These are phyloP conservation scores for Chouioia cunea DNA, from an alignment of 2,888 invertebrate genomes.

Conservation along the genomic window DNA sequence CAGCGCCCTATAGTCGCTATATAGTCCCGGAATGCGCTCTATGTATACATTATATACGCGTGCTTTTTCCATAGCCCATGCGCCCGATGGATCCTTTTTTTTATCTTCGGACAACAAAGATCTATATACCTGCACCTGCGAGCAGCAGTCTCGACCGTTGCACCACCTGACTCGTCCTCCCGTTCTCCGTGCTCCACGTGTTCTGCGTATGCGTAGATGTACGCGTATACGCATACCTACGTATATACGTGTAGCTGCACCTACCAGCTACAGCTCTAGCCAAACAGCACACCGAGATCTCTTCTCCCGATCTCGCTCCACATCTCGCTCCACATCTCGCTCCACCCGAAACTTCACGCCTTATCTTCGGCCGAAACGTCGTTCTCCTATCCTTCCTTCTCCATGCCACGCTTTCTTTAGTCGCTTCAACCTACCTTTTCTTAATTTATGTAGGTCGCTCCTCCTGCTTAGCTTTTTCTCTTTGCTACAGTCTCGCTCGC, in stretches of 20 bases:
- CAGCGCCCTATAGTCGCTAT: constrained; percentile 36
- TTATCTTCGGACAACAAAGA: not conserved
- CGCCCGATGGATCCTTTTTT: not conserved
- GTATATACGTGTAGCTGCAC: too few relatives aligned
- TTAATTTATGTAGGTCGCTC: not conserved
- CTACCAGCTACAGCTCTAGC: too few relatives aligned
- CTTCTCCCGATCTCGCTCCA: constrained; percentile 1
- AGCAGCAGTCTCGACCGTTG: constrained; percentile 17
- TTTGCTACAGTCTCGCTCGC: too few relatives aligned
- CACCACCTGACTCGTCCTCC: constrained; percentile 17
- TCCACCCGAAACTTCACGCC: constrained; percentile 18
- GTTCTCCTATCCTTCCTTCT: not conserved
- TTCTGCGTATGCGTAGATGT: too few relatives aligned
- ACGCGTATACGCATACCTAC: too few relatives aligned
- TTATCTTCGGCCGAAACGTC: constrained; percentile 8
- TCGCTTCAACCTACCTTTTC: not conserved
- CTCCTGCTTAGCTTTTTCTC: not conserved
- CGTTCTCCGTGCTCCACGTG: too few relatives aligned
- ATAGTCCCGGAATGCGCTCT: constrained; percentile 42
- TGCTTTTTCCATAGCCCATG: constrained; percentile 10
- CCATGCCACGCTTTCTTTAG: not conserved
- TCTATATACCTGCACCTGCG: constrained; percentile 11
- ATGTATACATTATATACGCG: too few relatives aligned
- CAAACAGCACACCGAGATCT: not conserved
- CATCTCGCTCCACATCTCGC: constrained; percentile 13